Evolutionary conservation across 2,113 vertebrate species (phyloP).

Genomic region (Ceratotherium simum): DNA sequence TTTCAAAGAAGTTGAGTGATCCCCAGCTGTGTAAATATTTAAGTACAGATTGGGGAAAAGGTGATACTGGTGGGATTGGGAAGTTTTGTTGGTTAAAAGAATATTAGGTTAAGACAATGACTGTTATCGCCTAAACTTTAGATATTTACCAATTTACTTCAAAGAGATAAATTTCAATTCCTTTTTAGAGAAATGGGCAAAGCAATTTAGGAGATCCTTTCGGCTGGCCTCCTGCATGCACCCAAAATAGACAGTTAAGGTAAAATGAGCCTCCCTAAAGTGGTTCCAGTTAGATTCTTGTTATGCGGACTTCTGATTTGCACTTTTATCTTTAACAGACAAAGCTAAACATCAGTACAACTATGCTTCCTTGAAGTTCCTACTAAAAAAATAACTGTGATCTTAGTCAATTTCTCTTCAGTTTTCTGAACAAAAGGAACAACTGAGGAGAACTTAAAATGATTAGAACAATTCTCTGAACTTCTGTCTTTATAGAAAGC

Average conservation of each 20-base stretch:
- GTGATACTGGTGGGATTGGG: background rate
- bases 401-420: background rate
- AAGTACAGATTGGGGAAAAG: background rate
- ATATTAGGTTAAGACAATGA: background rate
- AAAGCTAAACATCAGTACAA: background rate
- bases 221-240: background rate
- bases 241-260: background rate
- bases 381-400: background rate
- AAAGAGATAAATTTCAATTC: background rate
- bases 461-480: background rate
- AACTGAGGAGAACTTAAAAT: background rate
- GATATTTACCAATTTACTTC: background rate
- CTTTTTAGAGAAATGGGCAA: background rate
- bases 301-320: background rate
- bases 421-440: conserved; percentile 10
- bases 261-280: background rate
- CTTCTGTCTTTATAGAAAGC: background rate
- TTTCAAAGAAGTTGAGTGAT: background rate
- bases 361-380: background rate
- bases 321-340: background rate
- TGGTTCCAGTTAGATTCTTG: background rate
- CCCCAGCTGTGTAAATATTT: background rate
- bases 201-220: background rate
- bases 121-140: background rate
- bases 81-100: conserved; percentile 3